Conservation (phyloP, 1,140 invertebrate genomes). For the Drosophila jambulina region DNA sequence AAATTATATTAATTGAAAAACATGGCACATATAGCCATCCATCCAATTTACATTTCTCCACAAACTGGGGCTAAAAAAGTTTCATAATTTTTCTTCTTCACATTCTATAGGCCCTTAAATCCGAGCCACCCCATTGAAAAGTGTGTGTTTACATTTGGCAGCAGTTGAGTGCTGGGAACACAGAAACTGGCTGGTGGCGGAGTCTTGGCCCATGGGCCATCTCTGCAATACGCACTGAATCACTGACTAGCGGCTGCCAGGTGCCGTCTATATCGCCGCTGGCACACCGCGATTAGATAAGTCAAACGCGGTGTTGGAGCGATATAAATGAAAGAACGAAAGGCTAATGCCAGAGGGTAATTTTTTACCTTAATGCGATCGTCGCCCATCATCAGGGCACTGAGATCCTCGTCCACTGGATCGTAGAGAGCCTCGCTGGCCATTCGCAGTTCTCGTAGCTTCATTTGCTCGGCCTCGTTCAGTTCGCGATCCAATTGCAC, state of each 20-base stretch:
- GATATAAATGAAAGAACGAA: conserved; percentile 35
- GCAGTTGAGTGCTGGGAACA: conserved; percentile 56
- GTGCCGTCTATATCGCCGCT: conserved; percentile 64
- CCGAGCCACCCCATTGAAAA: conserved; percentile 14
- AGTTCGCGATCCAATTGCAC: conserved; percentile 88
- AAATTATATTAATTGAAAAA: not conserved
- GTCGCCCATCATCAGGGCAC: conserved; percentile 88
- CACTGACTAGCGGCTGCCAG: conserved; percentile 31
- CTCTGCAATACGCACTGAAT: conserved; percentile 42
- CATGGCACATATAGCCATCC: not conserved
- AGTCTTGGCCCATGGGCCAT: conserved; percentile 8
- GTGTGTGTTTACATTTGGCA: conserved; percentile 74
- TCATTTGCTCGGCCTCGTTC: conserved; percentile 92
- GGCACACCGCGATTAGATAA: conserved; percentile 68
- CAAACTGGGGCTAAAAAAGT: not conserved
- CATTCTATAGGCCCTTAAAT: not conserved
- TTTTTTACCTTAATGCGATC: conserved; percentile 87
- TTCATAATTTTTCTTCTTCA: not conserved
- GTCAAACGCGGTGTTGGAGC: conserved; percentile 32
- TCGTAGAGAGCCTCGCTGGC: conserved; percentile 93
- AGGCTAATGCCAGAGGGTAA: conserved; percentile 20
- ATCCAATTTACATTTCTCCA: no score
- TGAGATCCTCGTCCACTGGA: conserved; percentile 92
- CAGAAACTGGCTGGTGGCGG: conserved; percentile 52
- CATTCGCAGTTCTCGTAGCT: conserved; percentile 93